phyloP scores from a whole-genome alignment of 2,113 vertebrate genomes.

The Pachypanchax playfairii region DNA sequence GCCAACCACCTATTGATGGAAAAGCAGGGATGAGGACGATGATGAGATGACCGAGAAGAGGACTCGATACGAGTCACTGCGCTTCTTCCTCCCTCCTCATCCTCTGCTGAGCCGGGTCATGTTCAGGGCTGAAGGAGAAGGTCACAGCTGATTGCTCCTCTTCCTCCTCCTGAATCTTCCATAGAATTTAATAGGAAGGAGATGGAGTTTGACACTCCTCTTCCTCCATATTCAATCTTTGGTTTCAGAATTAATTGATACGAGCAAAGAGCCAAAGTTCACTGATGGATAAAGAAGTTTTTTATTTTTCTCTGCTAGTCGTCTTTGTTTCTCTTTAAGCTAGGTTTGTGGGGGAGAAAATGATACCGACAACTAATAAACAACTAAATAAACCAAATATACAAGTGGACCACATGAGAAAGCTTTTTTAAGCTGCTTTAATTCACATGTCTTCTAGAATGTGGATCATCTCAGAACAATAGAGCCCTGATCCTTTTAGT shows the following conservation, averaged over 20 bases:
- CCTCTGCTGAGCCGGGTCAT: conserved; percentile 46
- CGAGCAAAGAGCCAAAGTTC: conserved; percentile 29
- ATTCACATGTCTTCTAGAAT: no score
- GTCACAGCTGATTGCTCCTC: conserved; percentile 57
- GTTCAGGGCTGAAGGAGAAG: conserved; percentile 66
- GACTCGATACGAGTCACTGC: conserved; percentile 49
- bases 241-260: conserved; percentile 17
- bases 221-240: conserved; percentile 27
- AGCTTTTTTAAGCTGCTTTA: no score
- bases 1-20: conserved; percentile 39
- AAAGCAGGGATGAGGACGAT: conserved; percentile 48
- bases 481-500: no score
- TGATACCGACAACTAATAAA: no score
- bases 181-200: conserved; percentile 3
- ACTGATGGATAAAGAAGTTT: conserved; percentile 1
- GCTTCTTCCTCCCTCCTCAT: conserved; percentile 39
- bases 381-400: no score
- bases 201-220: conserved; percentile 22
- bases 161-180: conserved; percentile 35
- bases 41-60: conserved; percentile 42
- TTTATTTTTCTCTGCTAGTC: conserved; percentile 1
- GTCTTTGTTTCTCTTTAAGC: neutral
- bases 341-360: no score
- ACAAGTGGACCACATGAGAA: no score
- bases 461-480: no score